These are phyloP conservation scores for Trachelipus rathkii DNA, from an alignment of 1,140 invertebrate genomes.

Conservation along the genomic window DNA sequence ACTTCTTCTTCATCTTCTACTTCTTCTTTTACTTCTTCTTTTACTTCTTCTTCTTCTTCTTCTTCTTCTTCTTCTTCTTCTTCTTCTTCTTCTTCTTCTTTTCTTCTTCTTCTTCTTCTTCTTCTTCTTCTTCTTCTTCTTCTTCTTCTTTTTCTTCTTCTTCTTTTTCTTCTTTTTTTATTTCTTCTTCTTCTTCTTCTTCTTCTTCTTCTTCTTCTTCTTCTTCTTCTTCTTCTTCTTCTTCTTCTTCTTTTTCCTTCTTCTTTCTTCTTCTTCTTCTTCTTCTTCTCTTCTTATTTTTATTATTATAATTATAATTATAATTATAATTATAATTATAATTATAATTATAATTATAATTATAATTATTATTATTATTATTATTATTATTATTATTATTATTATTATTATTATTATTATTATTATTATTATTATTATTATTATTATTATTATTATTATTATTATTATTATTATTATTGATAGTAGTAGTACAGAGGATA, in stretches of 20 bases:
- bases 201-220: neutral
- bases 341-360: neutral
- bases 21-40: no score
- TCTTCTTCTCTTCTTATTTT: no score
- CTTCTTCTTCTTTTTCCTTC: neutral
- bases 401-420: no score
- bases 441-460: no score
- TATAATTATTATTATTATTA: neutral
- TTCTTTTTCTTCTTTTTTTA: neutral
- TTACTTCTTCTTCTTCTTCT: neutral
- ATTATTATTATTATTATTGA: no score
- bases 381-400: no score
- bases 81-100: neutral
- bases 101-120: conserved; percentile 7
- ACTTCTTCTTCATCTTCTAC: conserved; percentile 1
- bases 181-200: conserved; percentile 4
- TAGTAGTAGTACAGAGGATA: no score
- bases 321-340: conserved; percentile 7
- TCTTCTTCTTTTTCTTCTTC: conserved; percentile 1
- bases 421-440: no score
- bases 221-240: conserved; percentile 2
- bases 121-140: neutral
- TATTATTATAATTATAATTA: conserved; percentile 22
- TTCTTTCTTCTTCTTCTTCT: neutral
- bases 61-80: neutral